These are phyloP conservation scores for Nannoperca australis DNA, from an alignment of 2,797 vertebrate genomes.

Conservation along the genomic window DNA sequence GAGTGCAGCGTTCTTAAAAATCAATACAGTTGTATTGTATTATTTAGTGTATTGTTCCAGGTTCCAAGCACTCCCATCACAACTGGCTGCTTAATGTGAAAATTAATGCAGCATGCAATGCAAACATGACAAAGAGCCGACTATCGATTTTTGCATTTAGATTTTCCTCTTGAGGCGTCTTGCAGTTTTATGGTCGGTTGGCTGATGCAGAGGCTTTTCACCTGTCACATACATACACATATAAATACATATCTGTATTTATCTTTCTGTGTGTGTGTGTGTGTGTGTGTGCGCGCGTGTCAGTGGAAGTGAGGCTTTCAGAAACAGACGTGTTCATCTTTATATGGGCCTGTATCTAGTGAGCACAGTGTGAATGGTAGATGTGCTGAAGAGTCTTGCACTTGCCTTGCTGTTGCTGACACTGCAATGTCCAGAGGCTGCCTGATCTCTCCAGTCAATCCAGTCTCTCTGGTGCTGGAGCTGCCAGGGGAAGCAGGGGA, in stretches of 20 bases:
- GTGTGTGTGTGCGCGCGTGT: not conserved
- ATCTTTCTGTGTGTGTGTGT: not conserved
- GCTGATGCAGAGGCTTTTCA: slow-evolving; percentile 25
- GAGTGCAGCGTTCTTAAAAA: slow-evolving; percentile 37
- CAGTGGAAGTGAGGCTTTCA: slow-evolving; percentile 8
- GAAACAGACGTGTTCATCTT: slow-evolving; percentile 24
- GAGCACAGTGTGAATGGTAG: slow-evolving; percentile 37
- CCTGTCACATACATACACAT: slow-evolving; percentile 10
- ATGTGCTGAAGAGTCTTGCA: slow-evolving; percentile 54
- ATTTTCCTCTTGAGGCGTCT: slow-evolving; percentile 53
- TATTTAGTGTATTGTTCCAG: slow-evolving; percentile 57
- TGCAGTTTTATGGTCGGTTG: slow-evolving; percentile 24
- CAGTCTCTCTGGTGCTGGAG: slow-evolving; percentile 40
- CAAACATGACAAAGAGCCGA: slow-evolving; percentile 59
- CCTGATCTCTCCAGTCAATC: slow-evolving; percentile 61
- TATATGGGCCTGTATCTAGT: slow-evolving; percentile 26
- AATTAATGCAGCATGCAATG: slow-evolving; percentile 58
- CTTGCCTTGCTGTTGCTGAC: slow-evolving; percentile 71
- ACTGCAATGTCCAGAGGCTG: slow-evolving; percentile 63
- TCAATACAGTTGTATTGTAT: slow-evolving; percentile 59
- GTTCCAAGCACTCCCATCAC: slow-evolving; percentile 37
- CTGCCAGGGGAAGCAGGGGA: slow-evolving; percentile 45
- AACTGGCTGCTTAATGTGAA: slow-evolving; percentile 50
- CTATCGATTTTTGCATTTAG: slow-evolving; percentile 62
- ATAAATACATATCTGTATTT: not conserved